Percentiles rank a stretch among this genome's conserved stretches.
These are phyloP conservation scores for Plusia festucae DNA, from an alignment of 2,888 invertebrate species.

Conservation along the genomic window DNA sequence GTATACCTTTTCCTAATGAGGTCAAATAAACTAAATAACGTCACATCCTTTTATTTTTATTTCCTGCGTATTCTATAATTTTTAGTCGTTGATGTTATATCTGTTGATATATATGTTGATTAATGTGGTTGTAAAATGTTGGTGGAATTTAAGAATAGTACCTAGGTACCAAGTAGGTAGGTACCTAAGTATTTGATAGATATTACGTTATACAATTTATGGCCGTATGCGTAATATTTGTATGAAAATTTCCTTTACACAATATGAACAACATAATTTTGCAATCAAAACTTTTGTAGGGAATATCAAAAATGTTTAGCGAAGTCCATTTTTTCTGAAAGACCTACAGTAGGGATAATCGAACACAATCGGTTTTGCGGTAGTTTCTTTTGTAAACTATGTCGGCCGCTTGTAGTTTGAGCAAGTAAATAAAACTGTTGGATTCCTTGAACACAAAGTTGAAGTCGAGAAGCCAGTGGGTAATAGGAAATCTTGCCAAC, in stretches of 20 bases:
- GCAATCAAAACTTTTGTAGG: not conserved
- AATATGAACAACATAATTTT: not conserved
- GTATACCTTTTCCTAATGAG: slow-evolving; percentile 22
- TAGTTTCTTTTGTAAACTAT: slow-evolving; percentile 46
- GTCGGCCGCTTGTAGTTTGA: slow-evolving; percentile 51
- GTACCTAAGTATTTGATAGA: no score
- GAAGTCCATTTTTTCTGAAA: not conserved
- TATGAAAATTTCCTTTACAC: no score
- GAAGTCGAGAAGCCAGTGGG: slow-evolving; percentile 58
- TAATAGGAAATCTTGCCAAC: slow-evolving; percentile 74
- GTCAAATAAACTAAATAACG: not conserved
- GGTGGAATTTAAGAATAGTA: no score
- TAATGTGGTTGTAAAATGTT: no score
- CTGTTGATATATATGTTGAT: no score
- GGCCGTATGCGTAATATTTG: no score
- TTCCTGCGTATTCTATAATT: not conserved
- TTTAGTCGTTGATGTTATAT: not conserved
- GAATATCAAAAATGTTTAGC: no score
- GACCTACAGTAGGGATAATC: slow-evolving; percentile 17
- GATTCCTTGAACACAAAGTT: slow-evolving; percentile 66
- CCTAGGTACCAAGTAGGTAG: no score
- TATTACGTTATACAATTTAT: no score
- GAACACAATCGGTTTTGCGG: slow-evolving; percentile 32
- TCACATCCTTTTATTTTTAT: not conserved
- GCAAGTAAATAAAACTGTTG: slow-evolving; percentile 69